Evolutionary conservation across 2,797 vertebrate genomes (phyloP).

Genomic region (Trichosurus vulpecula): DNA sequence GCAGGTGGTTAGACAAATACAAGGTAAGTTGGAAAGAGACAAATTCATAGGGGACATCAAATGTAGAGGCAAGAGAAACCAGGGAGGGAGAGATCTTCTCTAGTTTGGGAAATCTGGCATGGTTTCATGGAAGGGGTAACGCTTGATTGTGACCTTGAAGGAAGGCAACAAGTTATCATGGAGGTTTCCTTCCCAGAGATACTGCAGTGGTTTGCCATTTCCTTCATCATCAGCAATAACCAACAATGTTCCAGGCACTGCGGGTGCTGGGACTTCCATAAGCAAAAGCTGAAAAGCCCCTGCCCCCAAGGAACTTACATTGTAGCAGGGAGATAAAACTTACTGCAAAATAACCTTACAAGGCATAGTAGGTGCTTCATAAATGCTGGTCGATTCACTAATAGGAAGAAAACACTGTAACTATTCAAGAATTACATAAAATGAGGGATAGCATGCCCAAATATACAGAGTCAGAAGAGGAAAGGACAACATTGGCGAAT

Average conservation of each 20-base stretch:
- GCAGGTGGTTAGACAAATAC: background rate
- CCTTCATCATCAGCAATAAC: no score
- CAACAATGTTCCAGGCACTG: no score
- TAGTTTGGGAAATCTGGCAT: background rate
- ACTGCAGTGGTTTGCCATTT: no score
- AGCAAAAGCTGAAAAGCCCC: no score
- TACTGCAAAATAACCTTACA: no score
- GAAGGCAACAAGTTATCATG: background rate
- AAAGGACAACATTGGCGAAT: background rate
- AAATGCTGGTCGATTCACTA: background rate
- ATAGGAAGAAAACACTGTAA: background rate
- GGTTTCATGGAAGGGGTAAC: background rate
- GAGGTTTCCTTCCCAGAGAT: no score
- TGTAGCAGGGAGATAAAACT: no score
- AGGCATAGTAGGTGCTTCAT: background rate
- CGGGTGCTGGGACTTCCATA: no score
- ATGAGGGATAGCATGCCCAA: background rate
- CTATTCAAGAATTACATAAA: background rate
- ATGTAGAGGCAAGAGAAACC: background rate
- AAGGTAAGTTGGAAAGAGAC: background rate
- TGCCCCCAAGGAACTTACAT: no score
- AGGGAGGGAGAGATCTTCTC: background rate
- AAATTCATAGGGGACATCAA: background rate
- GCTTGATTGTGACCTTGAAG: background rate
- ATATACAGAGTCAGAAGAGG: background rate